Evolutionary conservation across 2,113 vertebrate species (phyloP), one percentile per base, ranked within the genome.

Genomic region (Tragelaphus scriptus): DNA sequence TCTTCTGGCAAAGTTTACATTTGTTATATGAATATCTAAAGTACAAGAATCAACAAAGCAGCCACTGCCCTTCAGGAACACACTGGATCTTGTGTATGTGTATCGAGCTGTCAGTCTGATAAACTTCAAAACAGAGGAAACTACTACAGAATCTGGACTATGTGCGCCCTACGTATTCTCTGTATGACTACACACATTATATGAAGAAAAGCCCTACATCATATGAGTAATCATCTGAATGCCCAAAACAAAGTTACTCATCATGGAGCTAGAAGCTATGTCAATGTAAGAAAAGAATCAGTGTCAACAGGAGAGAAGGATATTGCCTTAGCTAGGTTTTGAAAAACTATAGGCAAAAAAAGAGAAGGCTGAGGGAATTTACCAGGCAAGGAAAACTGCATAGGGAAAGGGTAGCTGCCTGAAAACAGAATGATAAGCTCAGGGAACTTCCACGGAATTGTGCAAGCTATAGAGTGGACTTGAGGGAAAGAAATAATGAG

Each of bases 1-100:
- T 77, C 21, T 71, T 90, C 51, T 80, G 71, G 47, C 63, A 96
- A 86, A 87, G 55, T 80, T 90, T 79, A 85, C 23, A 58, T 86
- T 79, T 94, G 61, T 88, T 87, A 85, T 14, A 75, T 4, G 1
- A 0, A 23, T 47, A 51, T 53, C 17, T 91, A 40, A 88, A 68
- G 49, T 59, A 49, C 11, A 85, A 68, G 68, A 71, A 86, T 63
- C 15, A 59, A 88, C 44, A 71, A 79, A 11, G 77, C 10, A 16
- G 44, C 25, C 26, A 36, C 56, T 28, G 53, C 11, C 25, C 36
- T 90, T n/a, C 1, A 51, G 51, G 59, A 97, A 47, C 8, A 58
- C 55, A 61, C 2, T 23, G 28, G 47, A 30, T 68, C 9, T 1
- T 13, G 5, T 25, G 17, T 0, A 16, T 9, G 4, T 19, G 1